Evolutionary conservation across 2,888 invertebrate species (phyloP).

Genomic region (Pyrgus malvae): DNA sequence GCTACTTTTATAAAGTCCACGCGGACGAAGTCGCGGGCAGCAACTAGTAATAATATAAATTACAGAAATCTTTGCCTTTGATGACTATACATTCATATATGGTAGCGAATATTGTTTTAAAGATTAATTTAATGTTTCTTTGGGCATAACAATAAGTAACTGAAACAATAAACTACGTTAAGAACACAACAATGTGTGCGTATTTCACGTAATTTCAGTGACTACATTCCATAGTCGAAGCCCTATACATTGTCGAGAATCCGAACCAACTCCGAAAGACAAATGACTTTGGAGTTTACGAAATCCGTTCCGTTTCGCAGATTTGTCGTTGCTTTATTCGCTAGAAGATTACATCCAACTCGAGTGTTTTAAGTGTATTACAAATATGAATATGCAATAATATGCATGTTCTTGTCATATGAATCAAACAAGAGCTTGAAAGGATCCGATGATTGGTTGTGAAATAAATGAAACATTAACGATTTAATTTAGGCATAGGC

Average conservation of each 20-base stretch:
- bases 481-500: no score
- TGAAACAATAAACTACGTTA: not conserved
- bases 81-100: no score
- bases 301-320: slow-evolving; percentile 22
- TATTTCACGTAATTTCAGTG: slow-evolving; percentile 1
- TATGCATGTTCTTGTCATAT: no score
- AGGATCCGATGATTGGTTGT: not conserved
- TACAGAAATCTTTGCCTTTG: no score
- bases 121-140: no score
- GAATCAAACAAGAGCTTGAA: slow-evolving; percentile 12
- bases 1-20: no score
- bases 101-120: no score
- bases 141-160: no score
- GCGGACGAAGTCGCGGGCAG: no score
- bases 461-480: no score
- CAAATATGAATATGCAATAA: slow-evolving; percentile 25
- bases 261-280: slow-evolving; percentile 20
- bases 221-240: slow-evolving; percentile 7
- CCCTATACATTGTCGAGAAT: slow-evolving; percentile 23
- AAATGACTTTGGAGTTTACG: slow-evolving; percentile 25
- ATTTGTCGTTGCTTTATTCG: slow-evolving; percentile 24
- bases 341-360: slow-evolving; percentile 19
- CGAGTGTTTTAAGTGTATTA: slow-evolving; percentile 21
- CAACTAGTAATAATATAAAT: no score
- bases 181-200: not conserved